A percentile compares a stretch with the other conserved stretches of the same genome.
Evolutionary conservation across 2,888 invertebrate species (phyloP).

Genomic region (Drosophila anceps): DNA sequence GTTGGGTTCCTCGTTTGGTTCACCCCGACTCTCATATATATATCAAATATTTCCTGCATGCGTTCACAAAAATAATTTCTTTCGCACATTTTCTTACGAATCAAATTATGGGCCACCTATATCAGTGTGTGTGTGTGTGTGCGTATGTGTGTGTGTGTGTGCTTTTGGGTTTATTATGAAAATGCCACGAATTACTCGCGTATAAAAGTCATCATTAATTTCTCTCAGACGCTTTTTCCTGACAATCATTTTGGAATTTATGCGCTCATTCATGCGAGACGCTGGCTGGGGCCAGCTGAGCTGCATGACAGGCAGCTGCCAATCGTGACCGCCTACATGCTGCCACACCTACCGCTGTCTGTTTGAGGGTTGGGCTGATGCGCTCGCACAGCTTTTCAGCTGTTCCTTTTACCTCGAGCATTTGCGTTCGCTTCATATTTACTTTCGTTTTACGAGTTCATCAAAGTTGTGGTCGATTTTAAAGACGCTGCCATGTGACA

Average conservation of each 20-base stretch:
- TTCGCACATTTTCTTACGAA: slow-evolving; percentile 64
- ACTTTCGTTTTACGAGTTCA: slow-evolving; percentile 73
- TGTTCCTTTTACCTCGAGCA: slow-evolving; percentile 3
- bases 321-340: slow-evolving; percentile 29
- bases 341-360: slow-evolving; percentile 5
- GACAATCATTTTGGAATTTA: slow-evolving; percentile 76
- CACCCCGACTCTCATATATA: slow-evolving; percentile 16
- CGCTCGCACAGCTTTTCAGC: slow-evolving; percentile 25
- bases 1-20: slow-evolving; percentile 5
- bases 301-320: slow-evolving; percentile 30
- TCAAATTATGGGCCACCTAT: slow-evolving; percentile 71
- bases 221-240: slow-evolving; percentile 71
- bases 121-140: slow-evolving; percentile 23
- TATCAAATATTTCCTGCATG: slow-evolving; percentile 61
- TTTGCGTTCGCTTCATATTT: slow-evolving; percentile 8
- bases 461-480: slow-evolving; percentile 76
- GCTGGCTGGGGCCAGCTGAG: not conserved
- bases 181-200: slow-evolving; percentile 80
- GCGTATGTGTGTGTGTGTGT: slow-evolving; percentile 19
- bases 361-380: not conserved
- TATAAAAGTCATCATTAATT: slow-evolving; percentile 82
- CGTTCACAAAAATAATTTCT: slow-evolving; percentile 61
- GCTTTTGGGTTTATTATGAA: slow-evolving; percentile 71
- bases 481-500: slow-evolving; percentile 72
- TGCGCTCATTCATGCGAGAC: slow-evolving; percentile 72